These are phyloP conservation scores for Echeneis naucrates DNA, from an alignment of 2,797 vertebrate genomes.

Conservation along the genomic window DNA sequence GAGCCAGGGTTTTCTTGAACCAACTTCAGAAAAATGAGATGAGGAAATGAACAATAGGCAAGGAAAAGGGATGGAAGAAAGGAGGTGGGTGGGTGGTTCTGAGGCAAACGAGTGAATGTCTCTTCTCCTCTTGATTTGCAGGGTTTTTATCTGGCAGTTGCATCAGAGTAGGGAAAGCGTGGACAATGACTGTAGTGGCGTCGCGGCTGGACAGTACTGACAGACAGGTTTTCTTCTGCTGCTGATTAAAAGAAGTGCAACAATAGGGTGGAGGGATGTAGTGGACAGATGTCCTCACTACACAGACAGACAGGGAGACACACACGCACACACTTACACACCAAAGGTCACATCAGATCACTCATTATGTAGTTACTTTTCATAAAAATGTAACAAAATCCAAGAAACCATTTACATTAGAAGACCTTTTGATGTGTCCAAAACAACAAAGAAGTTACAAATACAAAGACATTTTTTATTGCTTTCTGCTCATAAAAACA, in stretches of 20 bases:
- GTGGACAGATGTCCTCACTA: slow-evolving; percentile 61
- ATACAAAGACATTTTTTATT: slow-evolving; percentile 79
- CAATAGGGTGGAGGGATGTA: slow-evolving; percentile 67
- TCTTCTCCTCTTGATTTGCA: slow-evolving; percentile 71
- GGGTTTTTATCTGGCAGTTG: slow-evolving; percentile 77
- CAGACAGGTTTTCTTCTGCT: slow-evolving; percentile 81
- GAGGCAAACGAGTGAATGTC: slow-evolving; percentile 62
- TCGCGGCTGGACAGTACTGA: slow-evolving; percentile 74
- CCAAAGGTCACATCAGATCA: slow-evolving; percentile 23
- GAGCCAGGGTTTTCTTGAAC: slow-evolving; percentile 68
- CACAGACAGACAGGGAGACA: slow-evolving; percentile 44
- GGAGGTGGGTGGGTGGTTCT: slow-evolving; percentile 57
- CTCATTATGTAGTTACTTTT: slow-evolving; percentile 44
- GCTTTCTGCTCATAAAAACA: slow-evolving; percentile 59
- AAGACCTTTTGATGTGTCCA: slow-evolving; percentile 17
- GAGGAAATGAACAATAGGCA: slow-evolving; percentile 84
- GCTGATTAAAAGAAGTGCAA: slow-evolving; percentile 86
- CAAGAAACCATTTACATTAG: slow-evolving; percentile 36
- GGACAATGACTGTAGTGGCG: slow-evolving; percentile 73
- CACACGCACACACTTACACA: slow-evolving; percentile 25
- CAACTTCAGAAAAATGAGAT: slow-evolving; percentile 68
- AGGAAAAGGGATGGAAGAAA: slow-evolving; percentile 77
- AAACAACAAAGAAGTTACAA: slow-evolving; percentile 50
- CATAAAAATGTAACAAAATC: slow-evolving; percentile 43
- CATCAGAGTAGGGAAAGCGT: slow-evolving; percentile 80